A percentile compares a stretch with the other conserved stretches of the same genome.
Conservation (phyloP, 2,797 vertebrate genomes). For the Micrastur ruficollis region DNA sequence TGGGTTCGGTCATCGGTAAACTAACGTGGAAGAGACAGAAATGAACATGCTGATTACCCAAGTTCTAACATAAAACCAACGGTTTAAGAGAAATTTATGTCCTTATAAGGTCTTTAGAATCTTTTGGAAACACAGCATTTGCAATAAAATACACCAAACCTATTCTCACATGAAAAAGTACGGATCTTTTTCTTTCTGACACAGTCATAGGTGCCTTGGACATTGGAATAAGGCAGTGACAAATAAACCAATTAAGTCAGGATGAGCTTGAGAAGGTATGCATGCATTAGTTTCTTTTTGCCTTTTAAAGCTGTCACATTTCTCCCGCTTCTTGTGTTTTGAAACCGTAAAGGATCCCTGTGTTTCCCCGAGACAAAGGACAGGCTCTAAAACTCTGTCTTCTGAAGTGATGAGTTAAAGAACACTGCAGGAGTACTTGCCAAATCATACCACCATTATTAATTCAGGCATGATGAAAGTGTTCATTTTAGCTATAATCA, state of each 20-base stretch:
- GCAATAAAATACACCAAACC: slow-evolving; percentile 23
- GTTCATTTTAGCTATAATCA: slow-evolving; percentile 93
- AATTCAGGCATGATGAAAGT: slow-evolving; percentile 87
- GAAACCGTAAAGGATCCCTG: slow-evolving; percentile 17
- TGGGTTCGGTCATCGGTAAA: not conserved
- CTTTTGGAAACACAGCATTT: not conserved
- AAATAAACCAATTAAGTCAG: slow-evolving; percentile 30
- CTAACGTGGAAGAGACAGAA: not conserved
- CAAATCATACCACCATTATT: slow-evolving; percentile 78
- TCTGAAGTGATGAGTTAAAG: slow-evolving; percentile 81
- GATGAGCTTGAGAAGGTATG: slow-evolving; percentile 22
- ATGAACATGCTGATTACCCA: not conserved
- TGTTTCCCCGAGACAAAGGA: slow-evolving; percentile 62
- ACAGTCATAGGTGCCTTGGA: not conserved
- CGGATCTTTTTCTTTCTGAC: not conserved
- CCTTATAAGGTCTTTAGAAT: not conserved
- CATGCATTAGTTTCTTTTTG: slow-evolving; percentile 23
- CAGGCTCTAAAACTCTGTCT: slow-evolving; percentile 67
- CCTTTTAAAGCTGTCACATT: slow-evolving; percentile 43
- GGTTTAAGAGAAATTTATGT: not conserved
- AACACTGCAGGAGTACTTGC: slow-evolving; percentile 76
- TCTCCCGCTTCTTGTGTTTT: not conserved
- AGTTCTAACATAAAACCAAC: not conserved
- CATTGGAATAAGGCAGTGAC: slow-evolving; percentile 39
- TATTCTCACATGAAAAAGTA: not conserved